Evolutionary conservation across 1,140 invertebrate genomes (phyloP).

Genomic region (Pseudobourletiella spinata): DNA sequence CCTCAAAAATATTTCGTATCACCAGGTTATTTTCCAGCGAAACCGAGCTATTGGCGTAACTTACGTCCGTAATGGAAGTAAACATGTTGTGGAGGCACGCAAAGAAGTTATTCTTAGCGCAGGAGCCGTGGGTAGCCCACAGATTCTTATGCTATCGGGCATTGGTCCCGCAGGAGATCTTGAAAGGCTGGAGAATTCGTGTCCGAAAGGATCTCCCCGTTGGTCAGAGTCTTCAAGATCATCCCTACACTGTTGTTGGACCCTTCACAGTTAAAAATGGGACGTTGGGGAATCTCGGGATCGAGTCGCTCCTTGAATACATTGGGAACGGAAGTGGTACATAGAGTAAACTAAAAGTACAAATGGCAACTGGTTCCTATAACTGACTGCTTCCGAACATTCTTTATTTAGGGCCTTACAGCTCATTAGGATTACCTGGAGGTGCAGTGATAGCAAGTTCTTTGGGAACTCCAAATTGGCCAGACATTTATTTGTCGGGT

Average conservation of each 20-base stretch:
- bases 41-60: no score
- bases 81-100: neutral
- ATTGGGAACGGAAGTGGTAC: no score
- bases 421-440: neutral
- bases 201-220: neutral
- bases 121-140: conserved; percentile 27
- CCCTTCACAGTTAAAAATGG: neutral
- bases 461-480: neutral
- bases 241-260: neutral
- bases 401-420: neutral
- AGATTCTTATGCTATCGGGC: conserved; percentile 42
- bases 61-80: no score
- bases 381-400: no score
- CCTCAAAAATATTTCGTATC: no score
- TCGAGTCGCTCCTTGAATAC: neutral
- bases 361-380: no score
- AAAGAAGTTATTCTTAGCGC: conserved; percentile 11
- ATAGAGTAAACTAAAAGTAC: no score
- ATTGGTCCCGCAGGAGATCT: conserved; percentile 38
- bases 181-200: neutral
- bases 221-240: neutral
- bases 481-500: neutral
- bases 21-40: no score
- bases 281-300: neutral
- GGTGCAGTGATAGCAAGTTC: neutral